These are phyloP conservation scores for Marisa cornuarietis DNA, from an alignment of 1,140 invertebrate genomes.

Conservation along the genomic window DNA sequence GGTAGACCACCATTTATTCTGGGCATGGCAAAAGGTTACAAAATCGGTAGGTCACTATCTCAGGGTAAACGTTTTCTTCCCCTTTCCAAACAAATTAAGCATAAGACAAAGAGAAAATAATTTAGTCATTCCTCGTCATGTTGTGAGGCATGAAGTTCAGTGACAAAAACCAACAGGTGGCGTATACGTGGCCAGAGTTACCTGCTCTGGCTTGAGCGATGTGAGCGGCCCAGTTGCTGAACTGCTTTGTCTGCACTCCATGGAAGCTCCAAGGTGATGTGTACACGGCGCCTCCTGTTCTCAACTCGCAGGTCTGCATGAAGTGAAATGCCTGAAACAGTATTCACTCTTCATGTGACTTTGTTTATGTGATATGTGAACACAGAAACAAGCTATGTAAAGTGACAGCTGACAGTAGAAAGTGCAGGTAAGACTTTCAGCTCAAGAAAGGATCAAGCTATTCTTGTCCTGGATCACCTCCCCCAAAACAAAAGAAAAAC, in stretches of 20 bases:
- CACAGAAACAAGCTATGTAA: neutral
- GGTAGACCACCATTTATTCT: no score
- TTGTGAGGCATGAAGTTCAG: no score
- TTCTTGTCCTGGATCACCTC: no score
- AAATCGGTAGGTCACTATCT: no score
- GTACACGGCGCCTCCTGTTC: slow-evolving; percentile 55
- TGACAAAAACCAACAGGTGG: no score
- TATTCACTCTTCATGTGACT: neutral
- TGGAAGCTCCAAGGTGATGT: slow-evolving; percentile 58
- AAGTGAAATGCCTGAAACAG: slow-evolving; percentile 54
- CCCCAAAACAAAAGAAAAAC: no score
- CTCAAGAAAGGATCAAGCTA: no score
- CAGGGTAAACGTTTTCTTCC: no score
- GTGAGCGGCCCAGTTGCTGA: slow-evolving; percentile 61
- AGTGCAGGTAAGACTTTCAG: neutral
- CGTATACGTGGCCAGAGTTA: slow-evolving; percentile 11
- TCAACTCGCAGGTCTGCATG: slow-evolving; percentile 54
- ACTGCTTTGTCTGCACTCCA: slow-evolving; percentile 64
- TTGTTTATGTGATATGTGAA: neutral
- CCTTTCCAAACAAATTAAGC: neutral
- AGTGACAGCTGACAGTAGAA: neutral
- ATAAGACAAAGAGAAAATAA: neutral
- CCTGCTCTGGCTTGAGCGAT: slow-evolving; percentile 60
- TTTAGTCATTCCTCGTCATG: neutral
- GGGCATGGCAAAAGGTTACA: no score